Base-by-base conservation (phyloP, 2,888 invertebrate genomes). In the Galeopsomyia nigrocyanea region DNA sequence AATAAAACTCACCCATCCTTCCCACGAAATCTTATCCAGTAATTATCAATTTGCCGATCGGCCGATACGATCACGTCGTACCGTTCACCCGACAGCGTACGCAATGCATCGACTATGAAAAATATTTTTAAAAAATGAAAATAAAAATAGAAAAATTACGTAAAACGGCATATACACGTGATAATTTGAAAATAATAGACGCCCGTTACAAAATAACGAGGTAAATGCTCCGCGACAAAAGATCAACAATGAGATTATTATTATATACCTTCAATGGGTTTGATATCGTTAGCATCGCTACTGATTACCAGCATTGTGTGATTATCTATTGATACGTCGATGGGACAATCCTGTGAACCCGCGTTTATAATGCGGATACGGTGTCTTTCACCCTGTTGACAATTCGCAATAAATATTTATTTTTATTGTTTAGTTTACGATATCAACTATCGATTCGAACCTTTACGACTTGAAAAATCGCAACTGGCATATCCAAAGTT, bases 321-420 rank as follows among this genome's bases (percentile, higher is more conserved):
- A 80, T 93, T 92, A 79, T 95, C 95, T 10, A 96, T 89, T 0
- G 94, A 94, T 77, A 96, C 84, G 82, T 94, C 92, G 69, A 95
- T 92, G 0, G 96, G 95, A 78, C 96, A 96, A 84, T 96, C 95
- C 58, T 95, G 88, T 82, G 95, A 94, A 81, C 94, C 95, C 0
- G 95, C 94, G 81, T 95, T 95, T 79, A 96, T 93, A 62, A 95
- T 87, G 31, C 96, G 89, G 80, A 96, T 94, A 71, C 95, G 90
- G 83, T 96, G 95, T 74, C 91, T 89, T 9, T 51, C 19, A 31
- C 46, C 64, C 64, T 70, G 21, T 7, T 3, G 19, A n/a, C n/a
- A n/a, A n/a, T n/a, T 19, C 39, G 5, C n/a, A 64, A 39, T 6
- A 53, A 56, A 9, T n/a, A 21, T n/a, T n/a, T n/a, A n/a, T n/a